phyloP scores from a whole-genome alignment of 2,888 invertebrate species.

The Sicus ferrugineus region DNA sequence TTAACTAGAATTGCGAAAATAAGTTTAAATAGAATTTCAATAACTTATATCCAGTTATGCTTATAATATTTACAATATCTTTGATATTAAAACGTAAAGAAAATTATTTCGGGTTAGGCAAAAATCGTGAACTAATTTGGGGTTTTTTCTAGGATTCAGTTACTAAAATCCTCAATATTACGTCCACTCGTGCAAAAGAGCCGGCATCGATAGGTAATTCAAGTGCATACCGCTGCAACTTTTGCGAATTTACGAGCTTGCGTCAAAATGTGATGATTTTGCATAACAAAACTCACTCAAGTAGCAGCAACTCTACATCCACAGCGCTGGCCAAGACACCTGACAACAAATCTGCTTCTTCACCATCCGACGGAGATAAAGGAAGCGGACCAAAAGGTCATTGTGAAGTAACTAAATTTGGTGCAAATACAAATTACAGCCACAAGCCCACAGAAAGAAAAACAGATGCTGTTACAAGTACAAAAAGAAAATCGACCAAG shows the following conservation, averaged over 20 bases:
- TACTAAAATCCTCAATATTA: conserved; percentile 51
- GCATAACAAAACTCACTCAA: conserved; percentile 75
- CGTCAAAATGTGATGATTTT: conserved; percentile 77
- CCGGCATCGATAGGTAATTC: background rate
- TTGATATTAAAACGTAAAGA: too few species aligned
- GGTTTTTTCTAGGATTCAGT: conserved; percentile 45
- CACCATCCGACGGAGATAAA: background rate
- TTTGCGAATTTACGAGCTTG: conserved; percentile 72
- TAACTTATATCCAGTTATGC: too few species aligned
- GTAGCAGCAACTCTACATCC: conserved; percentile 41
- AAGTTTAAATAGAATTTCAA: too few species aligned
- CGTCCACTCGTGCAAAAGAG: conserved; percentile 38
- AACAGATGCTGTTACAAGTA: too few species aligned
- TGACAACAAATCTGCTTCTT: background rate
- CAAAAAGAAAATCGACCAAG: too few species aligned
- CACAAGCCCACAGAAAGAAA: too few species aligned
- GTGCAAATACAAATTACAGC: too few species aligned
- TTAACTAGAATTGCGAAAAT: too few species aligned
- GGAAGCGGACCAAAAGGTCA: background rate
- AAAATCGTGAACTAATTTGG: background rate
- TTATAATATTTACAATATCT: too few species aligned
- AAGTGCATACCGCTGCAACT: conserved; percentile 68
- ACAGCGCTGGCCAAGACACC: background rate
- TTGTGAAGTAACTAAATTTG: too few species aligned
- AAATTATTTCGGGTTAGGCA: too few species aligned